Evolutionary conservation across 2,888 invertebrate genomes (phyloP).

Genomic region (Sarcophaga subvicina): DNA sequence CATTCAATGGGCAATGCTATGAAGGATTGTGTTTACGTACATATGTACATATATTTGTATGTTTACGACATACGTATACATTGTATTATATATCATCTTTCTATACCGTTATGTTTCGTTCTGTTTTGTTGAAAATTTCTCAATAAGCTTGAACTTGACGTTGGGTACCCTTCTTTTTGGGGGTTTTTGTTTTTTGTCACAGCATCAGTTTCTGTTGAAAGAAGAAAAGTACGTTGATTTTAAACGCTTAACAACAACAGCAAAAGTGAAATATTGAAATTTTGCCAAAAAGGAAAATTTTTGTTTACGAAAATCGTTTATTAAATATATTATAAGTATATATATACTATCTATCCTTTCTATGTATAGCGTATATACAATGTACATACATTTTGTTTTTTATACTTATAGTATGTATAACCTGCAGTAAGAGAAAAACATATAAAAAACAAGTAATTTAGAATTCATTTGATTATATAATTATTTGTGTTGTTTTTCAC

Average conservation of each 20-base stretch:
- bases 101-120: neutral
- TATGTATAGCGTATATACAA: neutral
- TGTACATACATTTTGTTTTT: neutral
- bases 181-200: constrained; percentile 18
- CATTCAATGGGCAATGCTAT: too few species aligned
- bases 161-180: constrained; percentile 26
- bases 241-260: constrained; percentile 11
- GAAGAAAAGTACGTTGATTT: constrained; percentile 35
- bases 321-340: constrained; percentile 9
- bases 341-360: neutral
- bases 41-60: neutral
- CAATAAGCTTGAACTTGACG: constrained; percentile 67
- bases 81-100: neutral
- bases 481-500: constrained; percentile 1
- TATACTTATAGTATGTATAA: neutral
- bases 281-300: constrained; percentile 51
- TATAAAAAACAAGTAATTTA: neutral
- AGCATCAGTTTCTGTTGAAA: neutral
- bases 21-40: neutral
- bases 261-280: constrained; percentile 46
- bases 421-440: neutral
- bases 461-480: constrained; percentile 6
- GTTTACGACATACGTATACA: too few species aligned
- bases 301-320: constrained; percentile 29
- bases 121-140: neutral